Evolutionary conservation across 1,140 invertebrate species (phyloP), one percentile per base, ranked within the genome.

Genomic region (Zaprionus camerounensis): DNA sequence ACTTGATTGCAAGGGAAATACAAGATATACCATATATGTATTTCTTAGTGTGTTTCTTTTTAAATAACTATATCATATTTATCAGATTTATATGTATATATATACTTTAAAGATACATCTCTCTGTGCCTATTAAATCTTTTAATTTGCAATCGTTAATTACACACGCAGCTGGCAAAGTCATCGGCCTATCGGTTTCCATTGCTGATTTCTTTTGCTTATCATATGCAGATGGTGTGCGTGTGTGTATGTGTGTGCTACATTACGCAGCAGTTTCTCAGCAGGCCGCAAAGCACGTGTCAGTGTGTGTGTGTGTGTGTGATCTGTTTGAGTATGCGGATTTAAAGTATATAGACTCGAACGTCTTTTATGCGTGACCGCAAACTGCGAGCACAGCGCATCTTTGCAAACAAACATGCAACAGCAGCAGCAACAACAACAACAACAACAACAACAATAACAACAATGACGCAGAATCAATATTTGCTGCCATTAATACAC

Each of bases 401-500:
- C 57, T 63, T 56, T 20, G 20, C 71, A 61, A 49, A 71, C 71
- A 61, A 49, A 71, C 77, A 80, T 65, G 64, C 75, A 57, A 51
- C 58, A 65, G 24, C 66, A 63, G 31, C 20, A 74, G 36, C 34
- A 68, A 3, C 56, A 41, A 6, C 22, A 49, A 0, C 9, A 44
- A 13, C 41, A 59, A 15, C 64, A 20, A 6, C 61, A 64, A 13
- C 26, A 64, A 44, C 28, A 36, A 6, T 1, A 20, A 20, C 31
- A 46, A 15, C 55, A 31, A 53, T 38, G 20, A 11, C 36, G 46
- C 69, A 71, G 71, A 63, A 77, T 77, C 75, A 77, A 77, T 77
- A 77, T 77, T 77, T 77, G 63, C 75, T 66, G 70, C 62, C 69
- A 72, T 76, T 62, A 72, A 72, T 76, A 76, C 69, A 58, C 46